These are phyloP conservation scores for Chlorodrepanis virens DNA, from an alignment of 2,113 vertebrate genomes.

Conservation along the genomic window DNA sequence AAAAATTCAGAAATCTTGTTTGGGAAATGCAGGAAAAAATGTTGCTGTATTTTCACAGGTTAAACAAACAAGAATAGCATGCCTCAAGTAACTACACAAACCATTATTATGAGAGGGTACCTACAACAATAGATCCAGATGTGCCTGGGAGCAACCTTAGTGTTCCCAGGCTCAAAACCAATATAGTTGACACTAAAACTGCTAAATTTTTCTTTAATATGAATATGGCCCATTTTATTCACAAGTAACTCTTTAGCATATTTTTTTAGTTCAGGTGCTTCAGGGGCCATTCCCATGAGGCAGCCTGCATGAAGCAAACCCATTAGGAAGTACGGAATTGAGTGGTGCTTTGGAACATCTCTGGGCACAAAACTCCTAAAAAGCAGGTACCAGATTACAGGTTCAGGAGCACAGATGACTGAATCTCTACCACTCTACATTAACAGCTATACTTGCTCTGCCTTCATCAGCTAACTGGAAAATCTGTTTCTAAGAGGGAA, in stretches of 20 bases:
- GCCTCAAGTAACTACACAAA: background rate
- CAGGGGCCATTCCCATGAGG: background rate
- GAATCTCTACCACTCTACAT: background rate
- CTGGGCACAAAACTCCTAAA: background rate
- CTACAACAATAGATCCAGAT: background rate
- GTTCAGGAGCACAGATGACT: background rate
- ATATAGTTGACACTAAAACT: background rate
- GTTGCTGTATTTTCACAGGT: background rate
- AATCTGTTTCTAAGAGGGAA: background rate
- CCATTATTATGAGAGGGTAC: background rate
- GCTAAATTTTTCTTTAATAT: background rate
- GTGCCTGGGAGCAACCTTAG: background rate
- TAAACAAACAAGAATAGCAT: background rate
- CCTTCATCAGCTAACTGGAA: background rate
- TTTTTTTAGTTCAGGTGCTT: background rate
- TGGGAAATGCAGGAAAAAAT: background rate
- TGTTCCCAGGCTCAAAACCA: background rate
- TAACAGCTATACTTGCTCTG: background rate
- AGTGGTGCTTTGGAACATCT: background rate
- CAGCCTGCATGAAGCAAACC: background rate
- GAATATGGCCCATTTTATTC: background rate
- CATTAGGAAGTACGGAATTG: background rate
- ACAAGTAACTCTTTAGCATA: fast-evolving
- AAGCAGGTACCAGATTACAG: background rate
- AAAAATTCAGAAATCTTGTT: background rate